Base-by-base conservation (phyloP, 2,113 vertebrate genomes). In the Cebidichthys violaceus region DNA sequence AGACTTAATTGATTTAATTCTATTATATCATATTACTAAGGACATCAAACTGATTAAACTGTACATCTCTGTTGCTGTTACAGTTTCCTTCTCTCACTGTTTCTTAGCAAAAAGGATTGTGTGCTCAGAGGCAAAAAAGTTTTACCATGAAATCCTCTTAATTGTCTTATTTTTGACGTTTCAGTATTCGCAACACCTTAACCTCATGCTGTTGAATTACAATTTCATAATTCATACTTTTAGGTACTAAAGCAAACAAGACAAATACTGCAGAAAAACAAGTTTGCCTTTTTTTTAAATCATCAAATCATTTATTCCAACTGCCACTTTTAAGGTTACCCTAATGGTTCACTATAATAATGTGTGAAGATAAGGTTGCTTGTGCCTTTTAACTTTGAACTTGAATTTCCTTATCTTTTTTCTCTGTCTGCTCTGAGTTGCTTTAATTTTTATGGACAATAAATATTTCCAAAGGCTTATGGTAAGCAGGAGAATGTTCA, bases 101-200 rank as follows among this genome's bases (percentile, higher is more conserved):
- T 72, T 86, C 37, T 73, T 4, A 43, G 33, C 13, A 52, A 54
- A 86, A 88, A 73, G 90, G 89, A 90, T 90, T 94, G 93, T 93
- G 92, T 94, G 90, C 90, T 94, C 91, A 89, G 47, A 83, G 45
- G 85, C 85, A 90, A 90, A 86, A 76, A 78, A 35, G 6, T 33
- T 78, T 76, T 11, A 62, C 50, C 66, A 69, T 73, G 0, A 70
- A 70, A 68, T 69, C n/a, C 43, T 67, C 39, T 64, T 27, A 20
- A 52, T 33, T 86, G 67, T 79, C 75, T 79, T 75, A 54, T 64
- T 75, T 77, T 74, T 50, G 1, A 47, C 20, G n/a, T 66, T 66
- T 27, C 15, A 74, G 52, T 70, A 41, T 18, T 24, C 2, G 6
- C 2, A 54, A 20, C 64, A 77, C 39, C 15, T 68, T 24, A 65